These are phyloP conservation scores for Rissa tridactyla DNA, from an alignment of 2,113 vertebrate genomes.

Conservation along the genomic window DNA sequence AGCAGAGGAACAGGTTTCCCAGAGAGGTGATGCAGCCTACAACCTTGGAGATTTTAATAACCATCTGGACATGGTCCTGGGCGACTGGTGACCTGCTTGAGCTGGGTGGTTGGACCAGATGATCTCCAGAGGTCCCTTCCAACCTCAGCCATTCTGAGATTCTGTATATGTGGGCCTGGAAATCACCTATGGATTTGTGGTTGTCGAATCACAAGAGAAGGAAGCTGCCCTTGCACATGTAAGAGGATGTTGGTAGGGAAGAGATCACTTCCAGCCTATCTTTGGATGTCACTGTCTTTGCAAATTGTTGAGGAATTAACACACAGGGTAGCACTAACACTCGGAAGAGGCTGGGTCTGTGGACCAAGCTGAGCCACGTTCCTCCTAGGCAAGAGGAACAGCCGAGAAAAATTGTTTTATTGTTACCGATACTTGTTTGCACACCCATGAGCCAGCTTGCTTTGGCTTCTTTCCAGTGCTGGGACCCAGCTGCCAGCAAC, in stretches of 20 bases:
- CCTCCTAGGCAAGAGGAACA: background rate
- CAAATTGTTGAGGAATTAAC: background rate
- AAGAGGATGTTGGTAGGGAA: background rate
- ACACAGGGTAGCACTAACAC: background rate
- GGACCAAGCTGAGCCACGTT: background rate
- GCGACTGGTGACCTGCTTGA: background rate
- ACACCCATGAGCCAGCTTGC: background rate
- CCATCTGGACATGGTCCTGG: background rate
- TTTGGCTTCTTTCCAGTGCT: slow-evolving; percentile 15
- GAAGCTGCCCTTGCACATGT: background rate
- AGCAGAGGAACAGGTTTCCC: background rate
- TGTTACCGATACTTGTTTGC: background rate
- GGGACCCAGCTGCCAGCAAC: background rate
- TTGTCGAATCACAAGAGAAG: background rate
- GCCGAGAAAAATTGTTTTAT: slow-evolving; percentile 26
- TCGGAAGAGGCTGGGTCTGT: background rate
- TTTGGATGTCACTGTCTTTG: background rate
- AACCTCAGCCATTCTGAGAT: background rate
- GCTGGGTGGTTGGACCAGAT: background rate
- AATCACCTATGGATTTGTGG: background rate
- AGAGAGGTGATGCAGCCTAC: background rate
- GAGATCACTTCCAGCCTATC: background rate
- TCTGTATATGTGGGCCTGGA: background rate
- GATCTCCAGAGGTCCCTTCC: background rate
- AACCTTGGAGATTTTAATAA: background rate